A percentile compares a stretch with the other conserved stretches of the same genome.
phyloP scores from a whole-genome alignment of 2,888 invertebrate genomes.

The Tetropium fuscum region DNA sequence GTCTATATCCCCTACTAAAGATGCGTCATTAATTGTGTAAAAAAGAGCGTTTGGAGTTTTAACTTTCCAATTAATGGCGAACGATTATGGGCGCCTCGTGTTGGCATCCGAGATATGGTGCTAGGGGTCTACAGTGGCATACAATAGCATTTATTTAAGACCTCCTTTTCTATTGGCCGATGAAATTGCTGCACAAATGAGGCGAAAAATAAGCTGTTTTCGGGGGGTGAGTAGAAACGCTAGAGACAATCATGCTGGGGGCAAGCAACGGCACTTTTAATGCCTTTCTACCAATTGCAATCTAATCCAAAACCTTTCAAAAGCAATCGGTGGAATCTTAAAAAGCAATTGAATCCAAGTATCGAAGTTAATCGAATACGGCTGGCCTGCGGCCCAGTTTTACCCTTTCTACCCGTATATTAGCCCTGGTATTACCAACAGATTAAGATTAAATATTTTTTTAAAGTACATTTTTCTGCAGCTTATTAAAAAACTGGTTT shows the following conservation, averaged over 20 bases:
- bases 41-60: no score
- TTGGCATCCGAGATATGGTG: background rate
- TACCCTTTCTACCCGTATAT: slow-evolving; percentile 7
- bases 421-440: no score
- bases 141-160: background rate
- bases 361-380: slow-evolving; percentile 65
- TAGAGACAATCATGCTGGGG: slow-evolving; percentile 39
- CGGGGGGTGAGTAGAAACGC: slow-evolving; percentile 34
- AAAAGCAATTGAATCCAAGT: slow-evolving; percentile 66
- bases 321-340: slow-evolving; percentile 66
- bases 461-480: no score
- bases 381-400: slow-evolving; percentile 28
- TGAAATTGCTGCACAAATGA: slow-evolving; percentile 65
- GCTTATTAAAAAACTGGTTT: no score
- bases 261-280: slow-evolving; percentile 60
- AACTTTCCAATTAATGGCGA: no score
- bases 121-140: background rate
- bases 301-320: slow-evolving; percentile 66
- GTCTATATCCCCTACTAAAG: no score
- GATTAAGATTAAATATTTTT: no score
- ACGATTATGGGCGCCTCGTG: no score
- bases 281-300: slow-evolving; percentile 66
- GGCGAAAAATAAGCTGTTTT: slow-evolving; percentile 65
- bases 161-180: slow-evolving; percentile 38
- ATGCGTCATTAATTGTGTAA: no score